Evolutionary conservation across 2,797 vertebrate species (phyloP).

Genomic region (Huso huso): DNA sequence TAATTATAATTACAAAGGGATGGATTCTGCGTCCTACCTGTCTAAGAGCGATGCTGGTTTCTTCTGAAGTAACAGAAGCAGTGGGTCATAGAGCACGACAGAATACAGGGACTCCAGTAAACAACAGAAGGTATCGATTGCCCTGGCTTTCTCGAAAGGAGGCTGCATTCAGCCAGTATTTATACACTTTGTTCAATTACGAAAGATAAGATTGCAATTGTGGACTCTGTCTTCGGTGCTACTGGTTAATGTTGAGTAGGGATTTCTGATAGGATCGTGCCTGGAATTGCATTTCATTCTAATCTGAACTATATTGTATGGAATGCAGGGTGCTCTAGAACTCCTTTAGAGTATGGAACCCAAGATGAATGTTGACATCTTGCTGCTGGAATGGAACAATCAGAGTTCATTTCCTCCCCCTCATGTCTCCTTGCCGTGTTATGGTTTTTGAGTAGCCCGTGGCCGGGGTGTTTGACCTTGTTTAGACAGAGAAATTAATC

Average conservation of each 20-base stretch:
- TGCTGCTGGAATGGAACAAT: slow-evolving; percentile 44
- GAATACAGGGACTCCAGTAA: slow-evolving; percentile 29
- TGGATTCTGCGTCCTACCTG: too few species aligned
- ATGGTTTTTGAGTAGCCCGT: slow-evolving; percentile 40
- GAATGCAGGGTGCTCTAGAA: too few species aligned
- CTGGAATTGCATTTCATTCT: slow-evolving; percentile 30
- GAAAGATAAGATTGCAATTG: background rate
- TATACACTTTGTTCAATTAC: slow-evolving; percentile 33
- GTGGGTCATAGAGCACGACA: too few species aligned
- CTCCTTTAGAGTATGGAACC: too few species aligned
- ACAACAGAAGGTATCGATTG: slow-evolving; percentile 66
- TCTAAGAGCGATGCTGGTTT: too few species aligned
- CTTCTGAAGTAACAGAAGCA: too few species aligned
- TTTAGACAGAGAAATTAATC: slow-evolving; percentile 32
- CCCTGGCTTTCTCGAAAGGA: slow-evolving; percentile 49
- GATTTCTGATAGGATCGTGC: slow-evolving; percentile 10
- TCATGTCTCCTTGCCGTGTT: slow-evolving; percentile 46
- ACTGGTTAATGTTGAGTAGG: background rate
- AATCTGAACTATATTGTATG: slow-evolving; percentile 1
- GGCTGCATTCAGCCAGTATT: slow-evolving; percentile 49
- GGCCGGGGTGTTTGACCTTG: slow-evolving; percentile 40
- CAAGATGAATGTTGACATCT: too few species aligned
- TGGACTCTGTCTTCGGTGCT: slow-evolving; percentile 26
- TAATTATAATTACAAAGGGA: too few species aligned
- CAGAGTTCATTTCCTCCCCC: slow-evolving; percentile 43